Evolutionary conservation across 2,113 vertebrate genomes (phyloP).

Genomic region (Columbina picui): DNA sequence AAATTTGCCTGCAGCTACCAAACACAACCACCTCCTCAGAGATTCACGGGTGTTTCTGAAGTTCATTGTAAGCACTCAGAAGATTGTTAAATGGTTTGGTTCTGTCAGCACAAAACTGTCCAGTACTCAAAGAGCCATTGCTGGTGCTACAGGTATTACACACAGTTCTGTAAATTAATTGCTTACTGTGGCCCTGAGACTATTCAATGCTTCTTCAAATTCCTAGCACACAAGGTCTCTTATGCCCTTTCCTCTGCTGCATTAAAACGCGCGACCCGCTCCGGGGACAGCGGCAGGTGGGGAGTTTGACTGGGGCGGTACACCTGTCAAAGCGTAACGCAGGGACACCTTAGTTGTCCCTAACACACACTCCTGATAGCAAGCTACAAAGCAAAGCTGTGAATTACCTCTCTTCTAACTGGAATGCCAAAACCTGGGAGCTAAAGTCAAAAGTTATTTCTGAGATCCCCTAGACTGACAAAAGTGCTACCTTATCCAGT

Average conservation of each 20-base stretch:
- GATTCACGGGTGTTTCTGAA: neutral
- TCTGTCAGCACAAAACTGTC: neutral
- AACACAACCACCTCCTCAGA: conserved; percentile 13
- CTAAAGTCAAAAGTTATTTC: neutral
- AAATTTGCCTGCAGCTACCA: conserved; percentile 35
- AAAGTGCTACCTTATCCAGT: neutral
- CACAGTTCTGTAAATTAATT: neutral
- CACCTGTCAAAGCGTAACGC: rapidly evolving
- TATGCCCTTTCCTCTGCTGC: neutral
- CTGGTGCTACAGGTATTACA: neutral
- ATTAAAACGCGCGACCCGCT: neutral
- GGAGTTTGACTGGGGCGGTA: neutral
- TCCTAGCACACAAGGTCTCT: neutral
- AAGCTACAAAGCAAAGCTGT: neutral
- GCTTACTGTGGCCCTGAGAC: neutral
- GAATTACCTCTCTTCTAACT: neutral
- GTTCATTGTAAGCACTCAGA: neutral
- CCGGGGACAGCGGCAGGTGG: neutral
- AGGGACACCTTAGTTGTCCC: neutral
- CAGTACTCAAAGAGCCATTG: neutral
- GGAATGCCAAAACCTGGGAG: neutral
- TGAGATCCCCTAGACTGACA: neutral
- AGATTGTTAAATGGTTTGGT: neutral
- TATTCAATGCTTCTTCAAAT: neutral
- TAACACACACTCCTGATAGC: neutral